A percentile compares a stretch with the other conserved stretches of the same genome.
Evolutionary conservation across 1,140 invertebrate genomes (phyloP).

Genomic region (Amyelois transitella): DNA sequence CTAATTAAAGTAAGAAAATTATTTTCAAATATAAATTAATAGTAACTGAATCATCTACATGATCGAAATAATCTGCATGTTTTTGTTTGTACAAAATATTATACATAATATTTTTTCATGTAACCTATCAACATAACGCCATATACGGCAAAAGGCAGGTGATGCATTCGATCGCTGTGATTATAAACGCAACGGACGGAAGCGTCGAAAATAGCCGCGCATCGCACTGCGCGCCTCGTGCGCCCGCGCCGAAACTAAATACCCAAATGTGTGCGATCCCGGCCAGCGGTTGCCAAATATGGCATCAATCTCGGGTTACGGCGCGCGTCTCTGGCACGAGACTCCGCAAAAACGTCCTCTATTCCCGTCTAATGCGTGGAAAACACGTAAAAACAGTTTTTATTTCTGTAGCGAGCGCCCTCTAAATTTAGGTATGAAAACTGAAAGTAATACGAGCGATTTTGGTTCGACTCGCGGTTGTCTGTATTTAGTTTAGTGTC

Average conservation of each 20-base stretch:
- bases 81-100: no score
- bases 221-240: slow-evolving; percentile 24
- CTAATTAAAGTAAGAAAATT: no score
- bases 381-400: slow-evolving; percentile 70
- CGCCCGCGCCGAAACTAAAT: slow-evolving; percentile 55
- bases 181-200: slow-evolving; percentile 24
- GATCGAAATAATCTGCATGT: no score
- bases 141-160: slow-evolving; percentile 43
- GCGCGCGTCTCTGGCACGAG: slow-evolving; percentile 40
- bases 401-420: slow-evolving; percentile 68
- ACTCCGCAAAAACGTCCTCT: slow-evolving; percentile 45
- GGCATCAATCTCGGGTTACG: slow-evolving; percentile 65
- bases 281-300: slow-evolving; percentile 56
- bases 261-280: slow-evolving; percentile 58
- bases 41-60: no score
- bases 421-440: slow-evolving; percentile 72
- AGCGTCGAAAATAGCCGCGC: slow-evolving; percentile 32
- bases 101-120: slow-evolving; percentile 7
- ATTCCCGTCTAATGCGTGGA: slow-evolving; percentile 60
- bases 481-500: slow-evolving; percentile 69
- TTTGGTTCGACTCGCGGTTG: slow-evolving; percentile 61
- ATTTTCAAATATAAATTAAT: no score
- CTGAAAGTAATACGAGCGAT: slow-evolving; percentile 66
- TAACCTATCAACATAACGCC: slow-evolving; percentile 29
- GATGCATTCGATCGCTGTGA: slow-evolving; percentile 28